Percentiles rank a stretch among this genome's conserved stretches.
Evolutionary conservation across 2,888 invertebrate species (phyloP).

Genomic region (Mylabris sibirica): DNA sequence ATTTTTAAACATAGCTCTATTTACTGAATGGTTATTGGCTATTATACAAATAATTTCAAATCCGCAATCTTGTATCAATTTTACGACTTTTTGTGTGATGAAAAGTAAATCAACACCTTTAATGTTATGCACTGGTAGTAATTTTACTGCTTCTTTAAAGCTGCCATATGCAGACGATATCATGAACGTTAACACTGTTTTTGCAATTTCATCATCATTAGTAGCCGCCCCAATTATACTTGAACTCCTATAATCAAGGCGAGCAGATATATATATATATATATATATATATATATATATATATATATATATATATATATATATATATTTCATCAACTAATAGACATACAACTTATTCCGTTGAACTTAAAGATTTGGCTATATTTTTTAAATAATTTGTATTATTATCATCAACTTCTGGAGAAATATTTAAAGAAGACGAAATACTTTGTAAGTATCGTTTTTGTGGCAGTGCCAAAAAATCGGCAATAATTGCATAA

Average conservation of each 20-base stretch:
- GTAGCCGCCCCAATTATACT: too few relatives aligned
- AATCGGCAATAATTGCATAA: background rate
- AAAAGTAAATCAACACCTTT: slow-evolving; percentile 9
- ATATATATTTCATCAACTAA: background rate
- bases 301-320: too few relatives aligned
- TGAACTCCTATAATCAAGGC: too few relatives aligned
- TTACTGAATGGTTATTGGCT: slow-evolving; percentile 18
- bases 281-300: too few relatives aligned
- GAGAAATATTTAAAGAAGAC: background rate
- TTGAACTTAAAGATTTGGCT: background rate
- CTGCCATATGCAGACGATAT: slow-evolving; percentile 16
- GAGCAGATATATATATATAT: too few relatives aligned
- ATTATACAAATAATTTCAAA: slow-evolving; percentile 16
- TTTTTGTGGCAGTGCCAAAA: background rate
- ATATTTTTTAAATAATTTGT: background rate
- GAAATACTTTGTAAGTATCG: background rate
- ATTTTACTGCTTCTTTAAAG: slow-evolving; percentile 19
- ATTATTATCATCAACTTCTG: background rate
- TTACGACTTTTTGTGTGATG: slow-evolving; percentile 13
- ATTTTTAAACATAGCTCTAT: slow-evolving; percentile 10
- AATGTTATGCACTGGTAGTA: slow-evolving; percentile 15
- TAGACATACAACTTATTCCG: background rate
- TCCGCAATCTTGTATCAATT: slow-evolving; percentile 18
- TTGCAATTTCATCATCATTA: slow-evolving; percentile 12
- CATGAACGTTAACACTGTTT: slow-evolving; percentile 18